phyloP scores from a whole-genome alignment of 2,797 vertebrate species.

The Fistularia tabacaria region DNA sequence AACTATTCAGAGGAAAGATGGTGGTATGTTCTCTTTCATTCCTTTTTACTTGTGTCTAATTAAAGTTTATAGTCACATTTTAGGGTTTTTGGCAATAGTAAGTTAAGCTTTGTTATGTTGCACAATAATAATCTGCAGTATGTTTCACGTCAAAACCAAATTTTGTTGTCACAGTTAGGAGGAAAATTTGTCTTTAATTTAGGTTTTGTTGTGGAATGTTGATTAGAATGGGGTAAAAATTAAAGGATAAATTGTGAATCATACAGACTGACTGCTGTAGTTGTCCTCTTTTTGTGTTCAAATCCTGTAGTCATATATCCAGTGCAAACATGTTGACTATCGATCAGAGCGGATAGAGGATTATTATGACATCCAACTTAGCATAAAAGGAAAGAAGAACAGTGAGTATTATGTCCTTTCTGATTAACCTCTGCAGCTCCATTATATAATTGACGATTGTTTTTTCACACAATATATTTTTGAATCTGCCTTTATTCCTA shows the following conservation, averaged over 20 bases:
- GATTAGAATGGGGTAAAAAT: too few relatives aligned
- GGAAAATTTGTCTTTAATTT: too few relatives aligned
- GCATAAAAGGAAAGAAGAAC: slow-evolving; percentile 99
- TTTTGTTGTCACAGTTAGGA: too few relatives aligned
- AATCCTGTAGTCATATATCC: slow-evolving; percentile 90
- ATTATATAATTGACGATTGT: too few relatives aligned
- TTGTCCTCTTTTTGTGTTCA: slow-evolving; percentile 22
- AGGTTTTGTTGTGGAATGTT: too few relatives aligned
- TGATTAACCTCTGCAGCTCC: too few relatives aligned
- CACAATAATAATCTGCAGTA: too few relatives aligned
- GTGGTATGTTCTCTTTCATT: slow-evolving; percentile 81
- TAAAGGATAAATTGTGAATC: slow-evolving; percentile 1
- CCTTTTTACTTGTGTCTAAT: background rate
- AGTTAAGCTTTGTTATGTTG: too few relatives aligned
- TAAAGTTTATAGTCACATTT: background rate
- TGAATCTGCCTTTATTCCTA: too few relatives aligned
- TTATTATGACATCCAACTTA: slow-evolving; percentile 99
- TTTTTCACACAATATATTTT: too few relatives aligned
- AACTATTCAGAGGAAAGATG: slow-evolving; percentile 99
- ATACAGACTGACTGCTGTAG: slow-evolving; percentile 9
- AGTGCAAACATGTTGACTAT: slow-evolving; percentile 98
- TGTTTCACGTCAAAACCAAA: too few relatives aligned
- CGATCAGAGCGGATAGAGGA: slow-evolving; percentile 98
- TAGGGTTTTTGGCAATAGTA: too few relatives aligned
- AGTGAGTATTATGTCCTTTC: slow-evolving; percentile 80